Percentiles rank a stretch among this genome's conserved stretches.
Conservation (phyloP, 2,888 invertebrate genomes). For the Andrena camellia region DNA sequence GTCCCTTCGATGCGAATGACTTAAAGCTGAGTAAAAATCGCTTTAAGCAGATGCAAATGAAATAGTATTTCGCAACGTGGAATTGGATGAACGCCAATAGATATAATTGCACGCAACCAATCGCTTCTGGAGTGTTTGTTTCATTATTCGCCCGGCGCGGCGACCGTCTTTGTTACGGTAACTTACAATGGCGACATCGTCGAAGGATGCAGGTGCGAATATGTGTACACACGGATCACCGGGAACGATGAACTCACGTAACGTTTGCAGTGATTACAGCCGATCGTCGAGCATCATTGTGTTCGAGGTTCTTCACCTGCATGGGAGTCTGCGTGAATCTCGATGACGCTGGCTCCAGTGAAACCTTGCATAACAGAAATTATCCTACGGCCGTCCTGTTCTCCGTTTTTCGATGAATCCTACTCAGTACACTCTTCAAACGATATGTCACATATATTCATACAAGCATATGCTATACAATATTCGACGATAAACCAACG, state of each 20-base stretch:
- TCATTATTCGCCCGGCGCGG: conserved; percentile 10
- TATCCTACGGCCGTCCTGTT: conserved; percentile 2
- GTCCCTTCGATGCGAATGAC: background rate
- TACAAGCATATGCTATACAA: background rate
- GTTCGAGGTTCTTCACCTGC: conserved; percentile 46
- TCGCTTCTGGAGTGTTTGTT: background rate
- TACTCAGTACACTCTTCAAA: background rate
- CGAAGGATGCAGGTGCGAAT: conserved; percentile 30
- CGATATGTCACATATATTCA: background rate
- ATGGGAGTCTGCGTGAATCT: conserved; percentile 41
- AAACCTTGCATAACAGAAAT: conserved; percentile 38
- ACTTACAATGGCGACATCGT: conserved; percentile 30
- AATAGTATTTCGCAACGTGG: background rate
- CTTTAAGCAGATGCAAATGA: background rate
- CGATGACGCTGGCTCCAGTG: conserved; percentile 34
- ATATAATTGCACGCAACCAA: conserved; percentile 17
- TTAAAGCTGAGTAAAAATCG: background rate
- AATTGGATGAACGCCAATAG: background rate
- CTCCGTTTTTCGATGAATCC: conserved; percentile 10
- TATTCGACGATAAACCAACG: background rate
- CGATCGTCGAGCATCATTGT: conserved; percentile 62
- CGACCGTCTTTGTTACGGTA: conserved; percentile 30
- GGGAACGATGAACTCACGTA: conserved; percentile 49
- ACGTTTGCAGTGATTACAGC: conserved; percentile 50
- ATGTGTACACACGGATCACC: conserved; percentile 13